Conservation (phyloP, 2,113 vertebrate genomes). For the Alligator sinensis region DNA sequence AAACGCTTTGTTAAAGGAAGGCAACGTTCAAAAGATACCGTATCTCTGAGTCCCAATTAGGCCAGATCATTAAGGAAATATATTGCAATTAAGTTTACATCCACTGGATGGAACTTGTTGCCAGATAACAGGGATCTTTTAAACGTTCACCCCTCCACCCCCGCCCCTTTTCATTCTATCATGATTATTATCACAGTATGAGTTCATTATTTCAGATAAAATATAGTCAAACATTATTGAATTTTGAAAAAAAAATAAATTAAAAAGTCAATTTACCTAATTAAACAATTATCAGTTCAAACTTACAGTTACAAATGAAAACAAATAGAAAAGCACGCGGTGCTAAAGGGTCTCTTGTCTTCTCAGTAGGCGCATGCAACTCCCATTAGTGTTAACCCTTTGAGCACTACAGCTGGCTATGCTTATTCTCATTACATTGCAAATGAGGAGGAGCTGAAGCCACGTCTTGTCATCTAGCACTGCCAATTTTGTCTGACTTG, state of each 20-base stretch:
- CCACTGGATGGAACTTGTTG: slow-evolving; percentile 64
- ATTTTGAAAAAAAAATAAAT: slow-evolving; percentile 54
- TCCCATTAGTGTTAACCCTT: slow-evolving; percentile 22
- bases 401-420: not conserved
- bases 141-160: not conserved
- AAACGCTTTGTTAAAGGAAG: slow-evolving; percentile 54
- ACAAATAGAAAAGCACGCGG: slow-evolving; percentile 53
- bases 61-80: slow-evolving; percentile 72
- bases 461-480: not conserved
- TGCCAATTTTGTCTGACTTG: not conserved
- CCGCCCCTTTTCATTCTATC: slow-evolving; percentile 54
- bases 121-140: slow-evolving; percentile 70
- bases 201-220: slow-evolving; percentile 68
- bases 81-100: slow-evolving; percentile 73
- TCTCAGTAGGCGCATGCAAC: not conserved
- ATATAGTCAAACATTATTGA: slow-evolving; percentile 55
- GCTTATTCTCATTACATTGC: not conserved
- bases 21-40: slow-evolving; percentile 35
- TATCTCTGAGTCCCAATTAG: slow-evolving; percentile 68
- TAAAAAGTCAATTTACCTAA: slow-evolving; percentile 60
- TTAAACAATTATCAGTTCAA: slow-evolving; percentile 69
- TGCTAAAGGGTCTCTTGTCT: not conserved
- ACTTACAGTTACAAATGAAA: slow-evolving; percentile 61
- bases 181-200: slow-evolving; percentile 69
- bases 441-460: not conserved